Evolutionary conservation across 1,140 invertebrate genomes (phyloP), one percentile per base, ranked within the genome.

Genomic region (Solen grandis): DNA sequence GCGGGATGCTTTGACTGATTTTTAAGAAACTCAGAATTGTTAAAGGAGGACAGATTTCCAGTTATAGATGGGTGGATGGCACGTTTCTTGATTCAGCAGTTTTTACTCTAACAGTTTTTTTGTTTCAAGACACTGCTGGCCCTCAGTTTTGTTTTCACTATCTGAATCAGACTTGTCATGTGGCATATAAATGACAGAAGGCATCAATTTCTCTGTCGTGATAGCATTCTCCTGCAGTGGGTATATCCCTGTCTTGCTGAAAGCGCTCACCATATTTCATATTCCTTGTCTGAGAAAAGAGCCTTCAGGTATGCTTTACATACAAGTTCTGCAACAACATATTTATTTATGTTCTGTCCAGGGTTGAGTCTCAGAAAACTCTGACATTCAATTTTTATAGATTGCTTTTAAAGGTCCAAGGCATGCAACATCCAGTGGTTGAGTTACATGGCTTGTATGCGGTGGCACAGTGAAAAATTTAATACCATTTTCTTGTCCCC

Each of bases 401-500:
- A 38, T 16, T 31, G 1, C 25, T 25, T 80, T 62, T 8, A 80
- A 36, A 19, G 77, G 77, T 16, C 77, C 66, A 72, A 73, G 52
- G n/a, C 57, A 60, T 36, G 14, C 68, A 52, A 72, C n/a, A n/a
- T n/a, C n/a, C n/a, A n/a, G n/a, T n/a, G n/a, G n/a, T n/a, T n/a
- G n/a, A n/a, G n/a, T n/a, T 5, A 80, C n/a, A 55, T 80, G 55
- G 4, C 29, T 63, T 13, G 68, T 63, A 38, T 80, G 77, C 0
- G 66, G 63, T 50, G 66, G 77, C 19, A 80, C 27, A 10, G 63
- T 36, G 19, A 50, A 73, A 29, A 80, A 63, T 0, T 62, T n/a
- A n/a, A n/a, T 55, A 29, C 38, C 29, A 27, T 46, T 46, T 19
- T 46, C 31, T 59, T 66, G 60, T 59, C 41, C 78, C 78, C 57